A percentile compares a stretch with the other conserved stretches of the same genome.
These are phyloP conservation scores for Lepidurus apus DNA, from an alignment of 1,140 invertebrate species.

Conservation along the genomic window DNA sequence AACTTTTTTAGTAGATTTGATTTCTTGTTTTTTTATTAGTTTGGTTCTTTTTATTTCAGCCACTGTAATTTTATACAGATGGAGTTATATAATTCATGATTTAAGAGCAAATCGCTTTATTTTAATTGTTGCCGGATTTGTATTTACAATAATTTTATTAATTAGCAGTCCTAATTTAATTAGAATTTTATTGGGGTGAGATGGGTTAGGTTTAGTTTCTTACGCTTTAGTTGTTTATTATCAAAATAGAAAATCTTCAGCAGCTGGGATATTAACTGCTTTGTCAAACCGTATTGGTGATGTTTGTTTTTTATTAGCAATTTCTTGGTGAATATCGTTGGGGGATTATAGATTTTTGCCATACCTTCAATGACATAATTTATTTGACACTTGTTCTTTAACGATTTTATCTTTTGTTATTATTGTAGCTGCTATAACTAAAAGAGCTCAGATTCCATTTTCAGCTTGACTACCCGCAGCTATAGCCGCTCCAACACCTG, in stretches of 20 bases:
- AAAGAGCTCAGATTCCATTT: conserved; percentile 69
- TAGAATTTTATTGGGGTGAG: conserved; percentile 61
- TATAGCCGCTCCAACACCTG: conserved; percentile 62
- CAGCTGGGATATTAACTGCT: conserved; percentile 57
- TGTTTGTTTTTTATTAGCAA: conserved; percentile 52
- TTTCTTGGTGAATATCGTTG: conserved; percentile 45
- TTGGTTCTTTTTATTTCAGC: conserved; percentile 54
- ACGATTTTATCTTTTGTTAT: conserved; percentile 48
- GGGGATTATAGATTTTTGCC: conserved; percentile 45
- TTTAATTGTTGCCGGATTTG: conserved; percentile 56
- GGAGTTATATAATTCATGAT: conserved; percentile 53
- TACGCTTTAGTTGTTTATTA: conserved; percentile 63
- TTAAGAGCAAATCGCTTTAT: conserved; percentile 53
- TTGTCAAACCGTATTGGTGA: conserved; percentile 58
- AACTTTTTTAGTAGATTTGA: conserved; percentile 27
- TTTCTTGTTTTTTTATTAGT: conserved; percentile 24
- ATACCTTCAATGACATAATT: conserved; percentile 51
- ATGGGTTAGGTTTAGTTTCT: conserved; percentile 60
- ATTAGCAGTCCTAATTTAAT: conserved; percentile 61
- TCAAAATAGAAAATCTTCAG: conserved; percentile 54
- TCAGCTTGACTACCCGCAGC: conserved; percentile 61
- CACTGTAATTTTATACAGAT: conserved; percentile 56
- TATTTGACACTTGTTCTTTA: not conserved
- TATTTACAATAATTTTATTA: conserved; percentile 60
- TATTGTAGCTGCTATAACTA: conserved; percentile 55